Base-by-base conservation (phyloP, 2,797 vertebrate genomes). In the Garrulus glandarius region DNA sequence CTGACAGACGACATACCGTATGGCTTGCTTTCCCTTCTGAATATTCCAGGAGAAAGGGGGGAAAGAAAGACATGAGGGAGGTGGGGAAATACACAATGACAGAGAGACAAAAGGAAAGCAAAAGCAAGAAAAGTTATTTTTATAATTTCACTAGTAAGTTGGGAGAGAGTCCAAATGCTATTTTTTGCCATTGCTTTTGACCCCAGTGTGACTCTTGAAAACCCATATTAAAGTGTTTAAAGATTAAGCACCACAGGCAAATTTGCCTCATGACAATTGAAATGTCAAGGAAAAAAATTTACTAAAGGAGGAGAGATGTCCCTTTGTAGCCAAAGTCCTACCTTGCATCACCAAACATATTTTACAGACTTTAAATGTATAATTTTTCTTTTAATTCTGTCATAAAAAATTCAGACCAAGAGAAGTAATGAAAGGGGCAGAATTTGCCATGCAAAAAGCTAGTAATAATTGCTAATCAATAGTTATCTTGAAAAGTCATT, bases 231-330 rank as follows among this genome's bases (percentile, higher is more conserved):
- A 60, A 55, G 5, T 94, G 81, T 61, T 95, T 95, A 97, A 96
- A 97, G 88, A 75, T 96, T 97, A 98, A 97, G 53, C 18, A 55
- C 64, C 39, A 92, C 84, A 95, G 95, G 97, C 46, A 97, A 95
- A 96, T 97, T 95, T 96, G 34, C 65, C 68, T 96, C 53, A 80
- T 92, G 65, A 97, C 94, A 78, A 92, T 75, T 97, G 91, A 97
- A 97, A 97, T 88, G 46, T 95, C 95, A 97, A 91, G 55, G 85
- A 94, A 95, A 89, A 80, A 4, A 97, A 95, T 95, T 95, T 92
- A 95, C 78, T 91, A 95, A 95, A 95, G 86, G 34, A 92, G 43
- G 61, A 97, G 63, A 41, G 22, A 91, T 75, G 27, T 74, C 53
- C 36, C 19, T 95, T 70, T 80, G 43, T 84, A 97, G 70, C 55